Percentiles rank a stretch among this genome's conserved stretches.
Conservation (phyloP, 2,113 vertebrate species). For the Zapornia atra region DNA sequence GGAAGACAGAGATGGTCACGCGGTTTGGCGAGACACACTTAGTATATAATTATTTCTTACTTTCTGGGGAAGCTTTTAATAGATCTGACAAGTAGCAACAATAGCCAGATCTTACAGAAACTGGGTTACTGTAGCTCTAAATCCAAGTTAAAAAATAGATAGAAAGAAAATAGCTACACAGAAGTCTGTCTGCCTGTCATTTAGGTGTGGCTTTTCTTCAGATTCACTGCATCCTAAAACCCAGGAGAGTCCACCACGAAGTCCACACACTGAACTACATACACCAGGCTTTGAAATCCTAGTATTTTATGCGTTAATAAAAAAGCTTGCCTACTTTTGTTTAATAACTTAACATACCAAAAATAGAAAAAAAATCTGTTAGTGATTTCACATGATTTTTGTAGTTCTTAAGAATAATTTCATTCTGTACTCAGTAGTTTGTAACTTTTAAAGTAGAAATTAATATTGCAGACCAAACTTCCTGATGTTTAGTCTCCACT, state of each 20-base stretch:
- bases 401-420: not conserved
- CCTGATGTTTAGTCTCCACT: not conserved
- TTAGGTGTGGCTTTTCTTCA: not conserved
- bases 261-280: not conserved
- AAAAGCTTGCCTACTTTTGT: not conserved
- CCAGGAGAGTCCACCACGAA: not conserved
- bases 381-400: not conserved
- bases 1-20: not conserved
- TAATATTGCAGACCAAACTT: not conserved
- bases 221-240: not conserved
- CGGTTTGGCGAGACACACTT: not conserved
- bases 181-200: not conserved
- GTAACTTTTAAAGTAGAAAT: not conserved
- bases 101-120: not conserved
- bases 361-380: not conserved
- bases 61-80: slow-evolving; percentile 25
- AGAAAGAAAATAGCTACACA: not conserved
- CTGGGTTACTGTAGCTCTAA: not conserved
- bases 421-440: not conserved
- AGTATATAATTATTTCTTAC: not conserved
- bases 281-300: not conserved
- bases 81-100: not conserved
- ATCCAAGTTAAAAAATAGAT: not conserved
- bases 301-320: not conserved
- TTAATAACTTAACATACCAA: not conserved